Conservation (phyloP, 2,113 vertebrate species). For the Scomber japonicus region DNA sequence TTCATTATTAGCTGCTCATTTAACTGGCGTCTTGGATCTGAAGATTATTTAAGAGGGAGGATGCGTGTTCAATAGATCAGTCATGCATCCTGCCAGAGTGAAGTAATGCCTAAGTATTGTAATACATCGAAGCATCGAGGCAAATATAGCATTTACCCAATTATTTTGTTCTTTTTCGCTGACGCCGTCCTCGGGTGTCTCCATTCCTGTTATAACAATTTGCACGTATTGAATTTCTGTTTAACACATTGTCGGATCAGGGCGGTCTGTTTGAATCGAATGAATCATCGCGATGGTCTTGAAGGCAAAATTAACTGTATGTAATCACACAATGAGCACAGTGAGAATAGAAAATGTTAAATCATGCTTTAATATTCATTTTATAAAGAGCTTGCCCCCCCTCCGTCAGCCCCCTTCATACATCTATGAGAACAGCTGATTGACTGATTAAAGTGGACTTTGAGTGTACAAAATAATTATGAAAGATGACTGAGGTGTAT, state of each 20-base stretch:
- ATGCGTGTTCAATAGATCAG: constrained; percentile 15
- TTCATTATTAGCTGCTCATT: constrained; percentile 48
- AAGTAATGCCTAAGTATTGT: constrained; percentile 27
- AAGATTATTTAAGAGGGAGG: constrained; percentile 28
- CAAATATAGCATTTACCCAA: constrained; percentile 62
- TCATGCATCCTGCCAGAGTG: constrained; percentile 23
- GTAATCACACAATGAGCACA: background rate
- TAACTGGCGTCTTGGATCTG: constrained; percentile 36
- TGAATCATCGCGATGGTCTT: background rate
- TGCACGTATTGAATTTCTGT: constrained; percentile 35
- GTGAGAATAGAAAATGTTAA: background rate
- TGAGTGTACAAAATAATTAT: constrained; percentile 17
- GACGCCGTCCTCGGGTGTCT: constrained; percentile 16
- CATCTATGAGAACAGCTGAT: constrained; percentile 13
- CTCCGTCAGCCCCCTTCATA: background rate
- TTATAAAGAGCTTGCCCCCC: background rate
- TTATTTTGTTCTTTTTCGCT: constrained; percentile 45
- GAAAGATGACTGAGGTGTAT: constrained; percentile 6
- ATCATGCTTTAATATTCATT: background rate
- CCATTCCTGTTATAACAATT: constrained; percentile 23
- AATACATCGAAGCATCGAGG: constrained; percentile 23
- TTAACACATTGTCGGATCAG: constrained; percentile 4
- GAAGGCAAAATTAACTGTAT: constrained; percentile 8
- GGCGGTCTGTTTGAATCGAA: constrained; percentile 19
- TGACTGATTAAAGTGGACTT: constrained; percentile 43